These are phyloP conservation scores for Diploptera punctata DNA, from an alignment of 2,888 invertebrate species.

Conservation along the genomic window DNA sequence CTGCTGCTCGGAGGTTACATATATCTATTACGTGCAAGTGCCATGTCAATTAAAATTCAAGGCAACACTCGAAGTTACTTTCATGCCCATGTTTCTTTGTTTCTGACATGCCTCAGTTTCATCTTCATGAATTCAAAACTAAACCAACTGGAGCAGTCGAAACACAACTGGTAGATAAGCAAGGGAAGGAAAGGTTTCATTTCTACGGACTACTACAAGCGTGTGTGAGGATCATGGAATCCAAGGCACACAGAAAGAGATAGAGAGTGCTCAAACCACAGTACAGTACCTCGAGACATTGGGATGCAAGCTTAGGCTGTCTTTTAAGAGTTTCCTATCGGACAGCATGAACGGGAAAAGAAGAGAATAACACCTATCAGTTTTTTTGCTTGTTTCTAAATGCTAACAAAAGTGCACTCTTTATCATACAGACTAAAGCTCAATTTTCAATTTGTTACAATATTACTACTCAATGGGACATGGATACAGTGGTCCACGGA, in stretches of 20 bases:
- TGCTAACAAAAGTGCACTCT: neutral
- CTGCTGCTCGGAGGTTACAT: neutral
- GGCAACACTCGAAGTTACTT: neutral
- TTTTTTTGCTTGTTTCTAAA: slow-evolving; percentile 27
- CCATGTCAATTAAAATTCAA: neutral
- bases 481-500: neutral
- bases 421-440: neutral
- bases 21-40: slow-evolving; percentile 1
- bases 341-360: slow-evolving; percentile 45
- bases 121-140: neutral
- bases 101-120: slow-evolving; percentile 10
- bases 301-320: slow-evolving; percentile 48
- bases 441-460: neutral
- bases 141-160: slow-evolving; percentile 9
- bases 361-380: slow-evolving; percentile 45
- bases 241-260: slow-evolving; percentile 33
- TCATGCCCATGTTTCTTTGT: slow-evolving; percentile 13
- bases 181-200: neutral
- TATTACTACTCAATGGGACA: neutral
- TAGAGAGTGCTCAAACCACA: slow-evolving; percentile 38
- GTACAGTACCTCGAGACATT: slow-evolving; percentile 48
- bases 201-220: slow-evolving; percentile 32
- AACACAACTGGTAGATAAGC: slow-evolving; percentile 12
- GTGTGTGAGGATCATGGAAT: neutral
- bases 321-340: slow-evolving; percentile 48